Evolutionary conservation across 1,140 invertebrate species (phyloP), one percentile per base, ranked within the genome.

Genomic region (Medauroidea extradentata): DNA sequence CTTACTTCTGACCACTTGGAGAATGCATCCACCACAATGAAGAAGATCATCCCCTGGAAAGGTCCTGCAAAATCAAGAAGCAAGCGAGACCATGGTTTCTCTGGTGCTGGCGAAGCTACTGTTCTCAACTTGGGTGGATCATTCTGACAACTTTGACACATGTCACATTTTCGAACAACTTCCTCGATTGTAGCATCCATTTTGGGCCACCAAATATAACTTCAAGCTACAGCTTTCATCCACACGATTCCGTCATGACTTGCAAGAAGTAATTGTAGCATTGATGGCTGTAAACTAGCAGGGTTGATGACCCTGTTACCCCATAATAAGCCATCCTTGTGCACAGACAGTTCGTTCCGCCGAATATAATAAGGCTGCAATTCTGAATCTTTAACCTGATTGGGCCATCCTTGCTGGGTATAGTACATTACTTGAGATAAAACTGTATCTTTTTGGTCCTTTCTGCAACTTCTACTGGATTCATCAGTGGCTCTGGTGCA

Each of bases 181-280:
- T 62, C 67, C 71, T 79, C 76, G 0, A 70, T 72, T 13, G 80
- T 74, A 53, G 68, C 67, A 60, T 84, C 76, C 0, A 82, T 74
- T 27, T 63, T 65, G 11, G 71, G 72, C 79, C 78, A 84, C 75
- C 77, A 83, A 4, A 81, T 70, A 64, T 81, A 78, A 13, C 64
- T 67, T 16, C 79, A 48, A 2, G 82, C 70, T 14, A 80, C 46
- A 1, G 67, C 61, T 67, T 85, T 85, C 79, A 83, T 84, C 0
- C 67, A 70, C 0, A 73, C 73, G 8, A 81, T 75, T 4, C 81
- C 79, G 3, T 73, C 71, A 63, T 84, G 81, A 3, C 71, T 74
- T 13, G 48, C 34, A 64, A 75, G 74, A 3, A 78, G 52, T 23
- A 67, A 46, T 25, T 67, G 23, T 9, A 76, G 48, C 18, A 75